Evolutionary conservation across 2,797 vertebrate genomes (phyloP).

Genomic region (Merluccius polli): DNA sequence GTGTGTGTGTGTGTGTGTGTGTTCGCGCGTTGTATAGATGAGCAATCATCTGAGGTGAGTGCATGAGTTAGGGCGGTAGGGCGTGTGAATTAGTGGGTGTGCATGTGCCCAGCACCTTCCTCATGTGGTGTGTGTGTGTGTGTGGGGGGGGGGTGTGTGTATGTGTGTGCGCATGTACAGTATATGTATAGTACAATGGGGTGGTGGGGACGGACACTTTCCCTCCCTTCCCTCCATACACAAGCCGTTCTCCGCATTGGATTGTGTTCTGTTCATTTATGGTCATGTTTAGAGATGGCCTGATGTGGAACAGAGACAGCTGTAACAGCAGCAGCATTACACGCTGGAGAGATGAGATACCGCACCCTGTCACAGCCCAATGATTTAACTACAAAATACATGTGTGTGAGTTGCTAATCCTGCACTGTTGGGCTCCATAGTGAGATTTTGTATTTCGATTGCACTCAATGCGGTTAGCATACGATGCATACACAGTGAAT

Average conservation of each 20-base stretch:
- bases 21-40: conserved; percentile 6
- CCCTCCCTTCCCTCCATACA: too few species aligned
- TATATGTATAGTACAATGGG: too few species aligned
- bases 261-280: neutral
- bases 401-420: neutral
- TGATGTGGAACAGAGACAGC: neutral
- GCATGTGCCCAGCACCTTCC: neutral
- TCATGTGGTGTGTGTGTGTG: conserved; percentile 6
- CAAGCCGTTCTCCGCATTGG: neutral
- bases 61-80: conserved; percentile 11
- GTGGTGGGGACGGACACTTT: too few species aligned
- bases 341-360: neutral
- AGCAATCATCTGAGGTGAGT: neutral
- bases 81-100: neutral
- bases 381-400: neutral
- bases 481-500: too few species aligned
- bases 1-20: conserved; percentile 3
- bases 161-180: neutral
- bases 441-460: neutral
- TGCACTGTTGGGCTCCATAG: neutral
- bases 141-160: too few species aligned
- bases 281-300: neutral
- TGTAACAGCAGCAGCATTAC: neutral
- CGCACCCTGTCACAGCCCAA: neutral
- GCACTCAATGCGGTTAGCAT: too few species aligned